Evolutionary conservation across 2,113 vertebrate species (phyloP), one percentile per base, ranked within the genome.

Genomic region (Corythornis vintsioides): DNA sequence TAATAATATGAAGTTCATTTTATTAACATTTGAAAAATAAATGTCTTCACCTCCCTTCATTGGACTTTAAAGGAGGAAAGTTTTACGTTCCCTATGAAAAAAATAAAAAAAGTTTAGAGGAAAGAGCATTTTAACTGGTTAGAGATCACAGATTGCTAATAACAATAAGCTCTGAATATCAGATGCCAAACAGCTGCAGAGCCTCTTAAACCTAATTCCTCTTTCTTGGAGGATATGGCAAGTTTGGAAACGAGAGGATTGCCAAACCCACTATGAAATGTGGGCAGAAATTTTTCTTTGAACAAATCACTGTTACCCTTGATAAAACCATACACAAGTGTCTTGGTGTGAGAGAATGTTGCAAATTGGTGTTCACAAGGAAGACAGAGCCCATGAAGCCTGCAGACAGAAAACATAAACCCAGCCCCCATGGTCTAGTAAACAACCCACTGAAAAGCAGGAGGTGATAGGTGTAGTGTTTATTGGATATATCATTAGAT

Each of bases 141-240:
- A 92, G 85, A 89, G 81, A 93, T 91, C 88, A 92, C 91, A 86
- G 94, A 92, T 92, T 11, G 12, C 80, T 96, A 96, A 93, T 96
- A 94, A 95, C 95, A 96, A 92, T 91, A 92, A 95, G 77, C 53
- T 95, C 80, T 72, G 80, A 92, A 92, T 93, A 90, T 92, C 83
- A 74, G 72, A 91, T 93, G 95, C 94, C 95, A 97, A 96, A 93
- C 96, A 97, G 95, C 95, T 97, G 96, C 91, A 90, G 81, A 90
- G 28, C n/a, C 83, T 92, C 75, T 95, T 95, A 95, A 96, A 87
- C 55, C 72, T 92, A 94, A 91, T 94, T 94, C 74, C 28, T 89
- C 56, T 83, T 80, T 89, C 75, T 87, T 95, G 83, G 92, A 86
- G 87, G 57, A 82, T 80, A 90, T 7, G 21, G 67, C 56, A 92